A percentile compares a stretch with the other conserved stretches of the same genome.
Conservation (phyloP, 2,797 vertebrate species). For the Loris lydekkerianus region DNA sequence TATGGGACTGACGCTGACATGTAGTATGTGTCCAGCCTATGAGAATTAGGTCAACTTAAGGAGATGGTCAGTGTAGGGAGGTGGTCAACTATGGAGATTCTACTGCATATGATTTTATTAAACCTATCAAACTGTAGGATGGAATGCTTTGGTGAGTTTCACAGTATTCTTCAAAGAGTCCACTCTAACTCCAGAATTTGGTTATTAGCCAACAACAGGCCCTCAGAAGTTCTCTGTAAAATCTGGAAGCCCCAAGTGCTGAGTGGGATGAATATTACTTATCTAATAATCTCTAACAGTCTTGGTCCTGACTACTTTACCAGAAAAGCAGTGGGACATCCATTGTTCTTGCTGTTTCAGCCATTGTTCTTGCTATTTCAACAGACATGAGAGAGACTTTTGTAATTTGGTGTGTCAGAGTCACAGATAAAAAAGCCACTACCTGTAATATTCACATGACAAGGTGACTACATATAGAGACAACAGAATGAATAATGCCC, state of each 20-base stretch:
- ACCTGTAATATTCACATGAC: slow-evolving; percentile 84
- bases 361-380: slow-evolving; percentile 49
- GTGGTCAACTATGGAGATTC: no score
- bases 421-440: slow-evolving; percentile 78
- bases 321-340: background rate
- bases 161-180: background rate
- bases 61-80: no score
- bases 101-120: background rate
- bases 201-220: background rate
- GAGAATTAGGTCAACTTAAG: no score
- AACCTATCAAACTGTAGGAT: background rate
- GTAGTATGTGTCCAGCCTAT: no score
- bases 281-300: background rate
- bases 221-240: background rate
- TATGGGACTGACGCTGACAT: no score
- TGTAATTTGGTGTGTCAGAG: slow-evolving; percentile 74
- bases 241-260: background rate
- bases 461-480: slow-evolving; percentile 82
- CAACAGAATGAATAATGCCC: slow-evolving; percentile 82
- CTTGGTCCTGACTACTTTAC: background rate
- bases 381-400: slow-evolving; percentile 40
- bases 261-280: background rate
- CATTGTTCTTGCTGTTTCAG: background rate
- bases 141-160: background rate
- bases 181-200: background rate